Evolutionary conservation across 2,113 vertebrate genomes (phyloP), one percentile per base, ranked within the genome.

Genomic region (Austrofundulus limnaeus): DNA sequence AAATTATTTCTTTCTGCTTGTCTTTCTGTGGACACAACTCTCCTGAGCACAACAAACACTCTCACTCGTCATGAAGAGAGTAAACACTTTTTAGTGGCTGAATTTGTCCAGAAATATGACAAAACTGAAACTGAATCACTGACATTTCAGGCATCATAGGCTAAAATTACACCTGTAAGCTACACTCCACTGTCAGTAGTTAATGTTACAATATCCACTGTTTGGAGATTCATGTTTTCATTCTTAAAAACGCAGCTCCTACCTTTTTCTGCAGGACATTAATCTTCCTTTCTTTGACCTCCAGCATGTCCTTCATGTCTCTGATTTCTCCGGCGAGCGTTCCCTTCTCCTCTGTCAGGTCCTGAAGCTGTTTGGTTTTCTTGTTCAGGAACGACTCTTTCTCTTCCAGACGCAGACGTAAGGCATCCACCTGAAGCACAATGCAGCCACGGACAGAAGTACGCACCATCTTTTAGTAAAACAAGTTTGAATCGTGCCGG

Each of bases 251-350:
- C 5, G 3, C 16, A 19, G 25, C 8, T 58, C 87, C 80, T 85
- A 98, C 97, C 93, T 99, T 99, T 87, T 99, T 99, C 82, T 99
- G 97, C 75, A 99, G 93, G 57, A 99, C 96, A 50, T 98, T 98
- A 76, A 99, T 98, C 90, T 99, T 99, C 70, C 97, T 93, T 84
- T 99, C 97, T 86, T 99, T 99, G 68, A 99, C 97, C 91, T 99
- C 97, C 48, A 99, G 88, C 97, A 99, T 99, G 79, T 99, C 97
- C 83, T 99, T 99, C 95, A 99, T 98, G 78, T 99, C 97, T 28
- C 96, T 83, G 86, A 99, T 99, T 85, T 99, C 97, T 76, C 97
- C 97, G 0, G 97, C 95, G 5, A 98, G 89, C 0, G 97, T 98
- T 61, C 97, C 96, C 42, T 99, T 99, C 90, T 98, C 97, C 91